Percentiles rank a stretch among this genome's conserved stretches.
These are phyloP conservation scores for Chaetodon trifasciatus DNA, from an alignment of 2,797 vertebrate species.

Conservation along the genomic window DNA sequence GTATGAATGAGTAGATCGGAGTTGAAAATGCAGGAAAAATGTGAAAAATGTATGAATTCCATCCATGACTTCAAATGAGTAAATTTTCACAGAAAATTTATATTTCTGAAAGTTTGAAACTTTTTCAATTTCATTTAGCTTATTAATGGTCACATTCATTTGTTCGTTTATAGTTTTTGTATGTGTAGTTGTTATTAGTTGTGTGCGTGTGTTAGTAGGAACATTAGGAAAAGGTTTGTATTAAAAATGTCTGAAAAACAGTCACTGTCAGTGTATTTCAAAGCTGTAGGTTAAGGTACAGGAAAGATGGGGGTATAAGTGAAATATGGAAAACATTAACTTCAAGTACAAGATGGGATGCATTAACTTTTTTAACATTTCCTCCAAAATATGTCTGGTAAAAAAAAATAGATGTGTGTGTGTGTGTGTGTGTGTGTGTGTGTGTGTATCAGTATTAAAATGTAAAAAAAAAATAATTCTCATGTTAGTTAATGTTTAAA, in stretches of 20 bases:
- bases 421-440: no score
- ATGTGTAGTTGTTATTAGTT: no score
- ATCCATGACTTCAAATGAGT: no score
- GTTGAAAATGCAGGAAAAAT: background rate
- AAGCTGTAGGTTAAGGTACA: background rate
- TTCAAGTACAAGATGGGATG: background rate
- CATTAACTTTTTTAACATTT: background rate
- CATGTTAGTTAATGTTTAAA: no score
- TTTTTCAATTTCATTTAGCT: no score
- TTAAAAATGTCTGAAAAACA: background rate
- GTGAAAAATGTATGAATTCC: background rate
- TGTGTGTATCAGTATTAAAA: no score
- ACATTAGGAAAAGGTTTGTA: background rate
- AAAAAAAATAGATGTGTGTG: background rate
- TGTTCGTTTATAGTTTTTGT: no score
- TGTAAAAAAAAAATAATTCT: no score
- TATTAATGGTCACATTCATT: no score
- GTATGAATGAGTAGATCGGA: background rate
- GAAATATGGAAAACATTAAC: background rate
- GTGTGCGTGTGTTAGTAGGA: no score
- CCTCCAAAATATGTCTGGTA: background rate
- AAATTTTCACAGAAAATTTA: no score
- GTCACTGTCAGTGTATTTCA: background rate
- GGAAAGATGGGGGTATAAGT: background rate
- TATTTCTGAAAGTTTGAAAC: no score